Percentiles rank a stretch among this genome's conserved stretches.
Conservation (phyloP, 2,888 invertebrate genomes). For the Sericinus montela region DNA sequence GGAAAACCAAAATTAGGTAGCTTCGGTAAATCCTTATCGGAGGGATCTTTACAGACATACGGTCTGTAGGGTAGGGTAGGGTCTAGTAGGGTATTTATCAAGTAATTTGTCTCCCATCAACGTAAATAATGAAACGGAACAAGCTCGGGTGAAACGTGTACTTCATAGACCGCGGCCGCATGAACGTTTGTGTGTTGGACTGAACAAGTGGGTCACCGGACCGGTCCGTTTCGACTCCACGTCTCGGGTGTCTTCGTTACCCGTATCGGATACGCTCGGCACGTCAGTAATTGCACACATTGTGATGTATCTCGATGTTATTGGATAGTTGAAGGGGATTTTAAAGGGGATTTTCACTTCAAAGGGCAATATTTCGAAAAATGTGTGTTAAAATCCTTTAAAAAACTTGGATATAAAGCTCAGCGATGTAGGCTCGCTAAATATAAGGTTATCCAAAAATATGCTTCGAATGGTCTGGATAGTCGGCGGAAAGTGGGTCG, state of each 20-base stretch:
- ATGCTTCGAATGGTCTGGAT: too few relatives aligned
- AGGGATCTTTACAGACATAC: too few relatives aligned
- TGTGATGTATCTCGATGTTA: slow-evolving; percentile 2
- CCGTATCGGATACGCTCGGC: slow-evolving; percentile 13
- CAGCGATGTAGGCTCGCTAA: too few relatives aligned
- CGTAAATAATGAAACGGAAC: neutral
- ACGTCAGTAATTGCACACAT: slow-evolving; percentile 9
- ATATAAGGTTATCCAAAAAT: too few relatives aligned
- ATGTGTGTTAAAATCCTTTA: too few relatives aligned
- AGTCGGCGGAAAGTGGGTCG: too few relatives aligned
- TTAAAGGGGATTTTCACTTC: neutral
- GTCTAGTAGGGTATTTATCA: too few relatives aligned
- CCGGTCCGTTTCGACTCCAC: slow-evolving; percentile 14
- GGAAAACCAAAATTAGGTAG: too few relatives aligned
- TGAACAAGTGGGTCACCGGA: slow-evolving; percentile 16
- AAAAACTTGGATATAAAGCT: too few relatives aligned
- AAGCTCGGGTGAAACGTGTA: slow-evolving; percentile 13
- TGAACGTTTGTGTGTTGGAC: slow-evolving; percentile 15
- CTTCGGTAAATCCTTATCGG: too few relatives aligned
- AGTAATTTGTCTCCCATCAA: neutral
- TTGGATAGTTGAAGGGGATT: neutral
- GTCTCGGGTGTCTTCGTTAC: slow-evolving; percentile 15
- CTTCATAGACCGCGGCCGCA: slow-evolving; percentile 14
- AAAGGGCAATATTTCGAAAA: neutral
- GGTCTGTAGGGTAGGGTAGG: too few relatives aligned